phyloP scores from a whole-genome alignment of 2,797 vertebrate species.

The Bryconaethiops microstoma region DNA sequence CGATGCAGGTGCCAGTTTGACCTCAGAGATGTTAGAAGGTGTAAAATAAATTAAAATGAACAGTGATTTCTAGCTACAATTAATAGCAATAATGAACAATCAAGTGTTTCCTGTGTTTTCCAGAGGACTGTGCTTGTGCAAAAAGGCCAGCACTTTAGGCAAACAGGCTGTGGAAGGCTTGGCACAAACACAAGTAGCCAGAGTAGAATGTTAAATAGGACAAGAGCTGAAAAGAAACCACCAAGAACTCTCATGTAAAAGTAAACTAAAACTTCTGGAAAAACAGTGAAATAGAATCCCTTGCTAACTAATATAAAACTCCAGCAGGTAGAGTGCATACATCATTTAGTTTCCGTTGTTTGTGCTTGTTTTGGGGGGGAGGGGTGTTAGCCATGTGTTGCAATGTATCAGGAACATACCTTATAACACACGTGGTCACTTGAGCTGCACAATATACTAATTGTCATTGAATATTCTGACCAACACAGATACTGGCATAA shows the following conservation, averaged over 20 bases:
- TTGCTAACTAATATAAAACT: background rate
- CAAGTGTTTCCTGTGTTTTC: background rate
- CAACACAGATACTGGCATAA: too few relatives aligned
- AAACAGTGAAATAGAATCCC: background rate
- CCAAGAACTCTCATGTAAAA: background rate
- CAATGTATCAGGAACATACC: background rate
- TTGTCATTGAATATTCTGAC: too few relatives aligned
- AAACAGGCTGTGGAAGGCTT: background rate
- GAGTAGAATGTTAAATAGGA: background rate
- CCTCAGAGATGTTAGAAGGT: background rate
- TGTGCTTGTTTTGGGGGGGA: too few relatives aligned
- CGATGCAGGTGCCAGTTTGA: background rate
- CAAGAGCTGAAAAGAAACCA: background rate
- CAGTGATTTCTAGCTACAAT: background rate
- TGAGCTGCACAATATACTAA: too few relatives aligned
- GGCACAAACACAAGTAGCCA: background rate
- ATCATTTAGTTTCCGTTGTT: background rate
- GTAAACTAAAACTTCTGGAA: background rate
- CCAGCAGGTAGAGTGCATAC: background rate
- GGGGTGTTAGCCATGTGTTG: background rate
- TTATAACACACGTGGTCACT: background rate
- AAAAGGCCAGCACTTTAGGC: background rate
- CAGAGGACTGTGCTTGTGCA: background rate
- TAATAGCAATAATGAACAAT: constrained; percentile 9
- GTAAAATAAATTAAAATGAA: background rate